Conservation (phyloP, 1,140 invertebrate genomes). For the Asbolus verrucosus region DNA sequence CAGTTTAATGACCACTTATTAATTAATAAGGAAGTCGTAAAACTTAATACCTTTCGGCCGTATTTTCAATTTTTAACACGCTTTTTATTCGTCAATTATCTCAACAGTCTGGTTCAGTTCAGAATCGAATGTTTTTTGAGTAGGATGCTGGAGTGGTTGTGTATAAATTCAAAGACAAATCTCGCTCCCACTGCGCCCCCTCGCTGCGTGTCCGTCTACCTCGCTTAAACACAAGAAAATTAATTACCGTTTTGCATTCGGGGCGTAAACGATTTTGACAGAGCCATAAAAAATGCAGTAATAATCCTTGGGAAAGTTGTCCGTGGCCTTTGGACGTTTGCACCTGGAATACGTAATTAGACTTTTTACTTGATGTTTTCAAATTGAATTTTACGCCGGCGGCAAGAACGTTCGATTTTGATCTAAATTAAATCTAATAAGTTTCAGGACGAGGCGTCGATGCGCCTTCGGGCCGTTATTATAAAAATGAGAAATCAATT, state of each 20-base stretch:
- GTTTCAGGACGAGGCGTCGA: constrained; percentile 21
- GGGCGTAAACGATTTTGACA: constrained; percentile 21
- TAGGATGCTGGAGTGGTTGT: no score
- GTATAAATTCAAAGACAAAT: no score
- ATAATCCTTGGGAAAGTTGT: constrained; percentile 21
- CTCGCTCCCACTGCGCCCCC: background rate
- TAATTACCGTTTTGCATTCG: constrained; percentile 19
- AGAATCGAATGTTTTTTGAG: no score
- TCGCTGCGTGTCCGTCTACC: background rate
- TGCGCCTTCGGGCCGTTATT: constrained; percentile 8
- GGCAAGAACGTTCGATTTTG: constrained; percentile 4
- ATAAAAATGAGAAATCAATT: constrained; percentile 26
- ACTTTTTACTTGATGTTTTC: constrained; percentile 16
- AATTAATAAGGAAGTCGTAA: no score
- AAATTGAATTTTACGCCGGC: constrained; percentile 13
- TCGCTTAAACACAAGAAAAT: constrained; percentile 9
- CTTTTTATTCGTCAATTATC: no score
- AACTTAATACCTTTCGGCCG: no score
- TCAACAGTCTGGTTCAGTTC: no score
- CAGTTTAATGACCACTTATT: no score
- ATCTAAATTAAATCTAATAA: constrained; percentile 15
- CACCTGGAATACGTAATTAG: constrained; percentile 37
- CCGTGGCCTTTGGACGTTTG: constrained; percentile 20
- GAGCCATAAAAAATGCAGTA: constrained; percentile 15
- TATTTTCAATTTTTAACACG: no score